Evolutionary conservation across 1,140 invertebrate species (phyloP).

Genomic region (Cataglyphis hispanica): DNA sequence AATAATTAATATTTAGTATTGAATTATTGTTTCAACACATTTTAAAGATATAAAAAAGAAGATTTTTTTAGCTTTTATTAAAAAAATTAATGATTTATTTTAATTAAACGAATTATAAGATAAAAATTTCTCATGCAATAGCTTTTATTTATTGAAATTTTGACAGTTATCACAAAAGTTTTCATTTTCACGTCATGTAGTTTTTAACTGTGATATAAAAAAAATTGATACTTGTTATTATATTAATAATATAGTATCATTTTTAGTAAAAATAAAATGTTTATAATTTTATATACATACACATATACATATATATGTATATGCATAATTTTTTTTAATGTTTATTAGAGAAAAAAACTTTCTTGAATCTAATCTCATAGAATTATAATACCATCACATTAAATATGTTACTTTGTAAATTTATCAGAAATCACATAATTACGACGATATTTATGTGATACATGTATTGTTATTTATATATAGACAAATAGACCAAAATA

Average conservation of each 20-base stretch:
- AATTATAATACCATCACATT: neutral
- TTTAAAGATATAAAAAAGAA: no score
- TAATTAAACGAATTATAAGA: neutral
- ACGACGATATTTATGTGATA: no score
- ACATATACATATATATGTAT: neutral
- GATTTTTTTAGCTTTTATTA: no score
- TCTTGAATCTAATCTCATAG: neutral
- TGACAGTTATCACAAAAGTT: neutral
- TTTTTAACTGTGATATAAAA: slow-evolving; percentile 5
- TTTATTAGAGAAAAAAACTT: no score
- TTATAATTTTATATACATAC: neutral
- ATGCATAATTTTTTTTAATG: no score
- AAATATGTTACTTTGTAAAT: neutral
- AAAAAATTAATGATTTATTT: neutral
- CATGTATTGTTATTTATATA: no score
- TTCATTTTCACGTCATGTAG: no score
- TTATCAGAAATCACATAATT: neutral
- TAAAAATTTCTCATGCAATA: neutral
- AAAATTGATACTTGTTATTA: neutral
- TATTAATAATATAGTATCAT: neutral
- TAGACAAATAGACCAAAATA: no score
- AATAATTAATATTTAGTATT: neutral
- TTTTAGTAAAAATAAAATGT: slow-evolving; percentile 2
- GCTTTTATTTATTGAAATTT: neutral
- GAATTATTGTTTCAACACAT: no score